Evolutionary conservation across 2,797 vertebrate genomes (phyloP).

Genomic region (Premnoplex brunnescens): DNA sequence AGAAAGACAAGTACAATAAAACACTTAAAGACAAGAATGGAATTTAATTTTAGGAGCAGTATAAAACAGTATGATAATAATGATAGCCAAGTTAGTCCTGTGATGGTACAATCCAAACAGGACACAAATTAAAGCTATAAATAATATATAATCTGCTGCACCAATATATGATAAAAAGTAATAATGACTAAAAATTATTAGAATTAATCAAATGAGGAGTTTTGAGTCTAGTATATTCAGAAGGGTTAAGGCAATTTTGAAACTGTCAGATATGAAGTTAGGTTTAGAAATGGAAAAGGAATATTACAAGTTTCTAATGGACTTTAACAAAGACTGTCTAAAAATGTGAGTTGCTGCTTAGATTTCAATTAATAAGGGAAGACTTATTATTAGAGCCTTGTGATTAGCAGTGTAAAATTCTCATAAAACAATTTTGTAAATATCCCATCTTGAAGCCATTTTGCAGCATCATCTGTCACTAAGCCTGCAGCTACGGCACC

Average conservation of each 20-base stretch:
- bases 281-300: constrained; percentile 50
- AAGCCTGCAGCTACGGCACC: constrained; percentile 59
- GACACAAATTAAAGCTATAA: constrained; percentile 75
- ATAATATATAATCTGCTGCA: constrained; percentile 74
- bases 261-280: background rate
- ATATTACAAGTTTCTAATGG: constrained; percentile 46
- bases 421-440: constrained; percentile 70
- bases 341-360: constrained; percentile 56
- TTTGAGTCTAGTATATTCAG: constrained; percentile 39
- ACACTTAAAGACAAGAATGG: constrained; percentile 70
- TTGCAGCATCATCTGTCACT: constrained; percentile 55
- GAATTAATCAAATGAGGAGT: constrained; percentile 59
- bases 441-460: constrained; percentile 45
- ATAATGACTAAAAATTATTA: constrained; percentile 72
- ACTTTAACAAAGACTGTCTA: constrained; percentile 32
- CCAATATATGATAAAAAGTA: constrained; percentile 61
- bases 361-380: constrained; percentile 69
- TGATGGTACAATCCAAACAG: constrained; percentile 66
- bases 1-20: constrained; percentile 67
- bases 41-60: constrained; percentile 74
- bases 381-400: constrained; percentile 64
- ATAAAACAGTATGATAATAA: constrained; percentile 73
- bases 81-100: constrained; percentile 58
- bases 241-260: constrained; percentile 17
- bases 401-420: constrained; percentile 66